These are phyloP conservation scores for Spodoptera littoralis DNA, from an alignment of 2,888 invertebrate species.

Conservation along the genomic window DNA sequence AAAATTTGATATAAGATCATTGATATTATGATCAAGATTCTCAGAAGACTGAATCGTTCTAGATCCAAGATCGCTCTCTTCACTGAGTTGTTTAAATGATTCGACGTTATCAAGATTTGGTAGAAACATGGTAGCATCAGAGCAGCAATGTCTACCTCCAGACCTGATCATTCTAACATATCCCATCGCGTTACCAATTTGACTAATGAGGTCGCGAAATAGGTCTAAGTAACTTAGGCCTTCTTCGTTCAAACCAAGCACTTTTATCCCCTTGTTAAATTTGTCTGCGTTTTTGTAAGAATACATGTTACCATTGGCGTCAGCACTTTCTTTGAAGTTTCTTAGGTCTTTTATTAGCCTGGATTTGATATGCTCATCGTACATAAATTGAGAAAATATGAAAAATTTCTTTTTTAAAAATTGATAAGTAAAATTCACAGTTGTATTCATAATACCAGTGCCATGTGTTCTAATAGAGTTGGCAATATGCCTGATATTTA, in stretches of 20 bases:
- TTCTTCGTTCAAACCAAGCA: conserved; percentile 94
- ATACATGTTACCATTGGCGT: conserved; percentile 91
- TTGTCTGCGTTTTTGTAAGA: conserved; percentile 97
- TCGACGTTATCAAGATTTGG: conserved; percentile 91
- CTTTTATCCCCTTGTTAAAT: conserved; percentile 96
- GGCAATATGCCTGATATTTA: conserved; percentile 97
- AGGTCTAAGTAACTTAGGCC: conserved; percentile 97
- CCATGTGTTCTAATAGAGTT: conserved; percentile 99
- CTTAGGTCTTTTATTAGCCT: conserved; percentile 96
- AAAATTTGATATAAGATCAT: conserved; percentile 94
- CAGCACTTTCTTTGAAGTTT: conserved; percentile 93
- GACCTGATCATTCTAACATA: conserved; percentile 98
- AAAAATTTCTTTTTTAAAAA: conserved; percentile 97
- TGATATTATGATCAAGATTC: conserved; percentile 93
- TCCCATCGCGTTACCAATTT: conserved; percentile 98
- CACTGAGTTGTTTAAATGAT: conserved; percentile 90
- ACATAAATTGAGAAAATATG: conserved; percentile 98
- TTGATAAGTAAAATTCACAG: conserved; percentile 97
- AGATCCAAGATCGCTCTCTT: conserved; percentile 88
- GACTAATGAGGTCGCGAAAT: conserved; percentile 96
- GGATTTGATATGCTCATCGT: conserved; percentile 99
- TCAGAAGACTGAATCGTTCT: conserved; percentile 91
- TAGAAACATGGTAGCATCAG: conserved; percentile 96
- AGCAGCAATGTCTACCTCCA: conserved; percentile 97
- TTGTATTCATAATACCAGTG: conserved; percentile 98